Base-by-base conservation (phyloP, 2,888 invertebrate species). In the Perizoma flavofasciatum region DNA sequence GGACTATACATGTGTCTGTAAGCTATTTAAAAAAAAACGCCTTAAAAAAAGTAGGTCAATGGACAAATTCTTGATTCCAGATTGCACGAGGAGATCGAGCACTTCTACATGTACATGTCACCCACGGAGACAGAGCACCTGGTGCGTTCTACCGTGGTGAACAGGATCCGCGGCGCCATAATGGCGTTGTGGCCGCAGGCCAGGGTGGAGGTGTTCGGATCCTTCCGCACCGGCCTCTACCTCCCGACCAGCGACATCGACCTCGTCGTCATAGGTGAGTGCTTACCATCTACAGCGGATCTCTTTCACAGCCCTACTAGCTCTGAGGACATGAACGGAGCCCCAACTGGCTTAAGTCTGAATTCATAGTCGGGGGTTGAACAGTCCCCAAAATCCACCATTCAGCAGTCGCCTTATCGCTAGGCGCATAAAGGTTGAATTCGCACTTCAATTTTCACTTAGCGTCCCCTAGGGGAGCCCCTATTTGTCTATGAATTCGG, bases 121-220 rank as follows among this genome's bases (percentile, higher is more conserved):
- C 99, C 99, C 37, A 97, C 97, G 62, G 94, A 95, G 78, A 97
- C 97, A 74, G 99, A 99, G 86, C 97, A 98, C 88, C 93, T 94
- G 80, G 95, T 99, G 86, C 94, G 99, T 65, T 94, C 96, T 55
- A 95, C 96, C 77, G 98, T 99, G 64, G 97, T 98, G 71, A 94
- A 95, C 77, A 95, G 98, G 77, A 98, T 99, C 83, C 96, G 97
- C 79, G 93, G 94, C 75, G 97, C 98, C 66, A 97, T 99, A 81
- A 93, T 95, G 70, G 94, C 96, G 77, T 94, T 98, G 76, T 99
- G 98, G 98, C 97, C 98, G 62, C 95, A 97, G 81, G 98, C 98
- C 61, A 94, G 97, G 85, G 98, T 99, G 69, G 98, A 99, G 92
- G 97, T 99, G 78, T 99, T 99, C 93, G 99, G 99, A 78, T 98